Evolutionary conservation across 2,888 invertebrate species (phyloP).

Genomic region (Mythimna pallens): DNA sequence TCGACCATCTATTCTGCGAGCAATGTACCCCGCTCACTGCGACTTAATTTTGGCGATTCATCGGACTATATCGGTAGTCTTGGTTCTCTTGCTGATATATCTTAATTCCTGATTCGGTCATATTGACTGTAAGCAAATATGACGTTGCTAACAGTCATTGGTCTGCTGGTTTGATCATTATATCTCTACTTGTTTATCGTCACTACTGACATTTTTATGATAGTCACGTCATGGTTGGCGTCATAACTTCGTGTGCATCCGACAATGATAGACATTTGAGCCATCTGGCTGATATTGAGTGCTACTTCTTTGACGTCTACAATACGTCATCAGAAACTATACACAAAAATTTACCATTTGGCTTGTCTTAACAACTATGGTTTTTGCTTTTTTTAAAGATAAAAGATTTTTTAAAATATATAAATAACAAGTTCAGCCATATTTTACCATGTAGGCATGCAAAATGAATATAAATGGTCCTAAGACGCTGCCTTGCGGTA

Average conservation of each 20-base stretch:
- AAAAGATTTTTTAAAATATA: too few species aligned
- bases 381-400: neutral
- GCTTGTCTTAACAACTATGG: neutral
- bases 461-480: too few species aligned
- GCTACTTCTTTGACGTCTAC: neutral
- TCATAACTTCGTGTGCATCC: conserved; percentile 16
- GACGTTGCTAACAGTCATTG: neutral
- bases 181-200: neutral
- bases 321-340: conserved; percentile 5
- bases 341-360: neutral
- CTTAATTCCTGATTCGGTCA: too few species aligned
- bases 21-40: too few species aligned
- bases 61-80: too few species aligned
- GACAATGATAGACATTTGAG: neutral
- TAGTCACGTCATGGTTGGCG: neutral
- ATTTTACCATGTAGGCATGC: too few species aligned
- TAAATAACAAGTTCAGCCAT: too few species aligned
- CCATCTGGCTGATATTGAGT: neutral
- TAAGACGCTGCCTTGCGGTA: too few species aligned
- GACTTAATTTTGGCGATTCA: too few species aligned
- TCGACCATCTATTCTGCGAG: too few species aligned
- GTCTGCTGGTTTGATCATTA: neutral
- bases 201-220: neutral
- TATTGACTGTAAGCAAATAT: neutral
- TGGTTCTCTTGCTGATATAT: too few species aligned